A percentile compares a stretch with the other conserved stretches of the same genome.
Evolutionary conservation across 1,140 invertebrate species (phyloP).

Genomic region (Hirudo medicinalis): DNA sequence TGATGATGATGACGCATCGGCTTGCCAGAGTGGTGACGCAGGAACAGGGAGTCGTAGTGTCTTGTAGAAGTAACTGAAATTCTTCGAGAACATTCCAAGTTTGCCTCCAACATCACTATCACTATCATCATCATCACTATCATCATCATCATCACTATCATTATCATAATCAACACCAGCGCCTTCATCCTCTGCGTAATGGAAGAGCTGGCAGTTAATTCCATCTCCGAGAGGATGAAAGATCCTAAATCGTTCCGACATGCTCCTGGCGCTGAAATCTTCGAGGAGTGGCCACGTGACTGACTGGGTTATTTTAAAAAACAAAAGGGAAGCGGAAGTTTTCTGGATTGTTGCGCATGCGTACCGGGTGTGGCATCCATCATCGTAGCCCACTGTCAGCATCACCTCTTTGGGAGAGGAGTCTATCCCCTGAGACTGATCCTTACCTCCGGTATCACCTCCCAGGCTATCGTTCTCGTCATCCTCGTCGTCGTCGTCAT

Average conservation of each 20-base stretch:
- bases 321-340: slow-evolving; percentile 12
- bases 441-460: background rate
- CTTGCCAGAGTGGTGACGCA: too few species aligned
- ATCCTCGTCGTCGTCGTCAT: background rate
- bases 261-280: too few species aligned
- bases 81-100: background rate
- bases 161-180: background rate
- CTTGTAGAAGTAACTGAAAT: slow-evolving; percentile 7
- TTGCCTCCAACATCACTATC: background rate
- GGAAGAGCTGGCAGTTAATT: background rate
- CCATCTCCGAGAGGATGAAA: too few species aligned
- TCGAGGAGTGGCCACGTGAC: slow-evolving; percentile 13
- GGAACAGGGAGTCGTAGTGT: background rate
- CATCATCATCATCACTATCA: background rate
- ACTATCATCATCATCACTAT: background rate
- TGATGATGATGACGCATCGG: too few species aligned
- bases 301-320: slow-evolving; percentile 14
- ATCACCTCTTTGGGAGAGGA: slow-evolving; percentile 12
- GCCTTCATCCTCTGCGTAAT: background rate
- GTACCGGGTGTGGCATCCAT: slow-evolving; percentile 22
- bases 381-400: slow-evolving; percentile 18
- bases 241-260: too few species aligned
- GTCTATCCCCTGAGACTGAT: background rate
- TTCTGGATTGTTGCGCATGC: slow-evolving; percentile 16
- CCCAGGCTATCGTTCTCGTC: too few species aligned